A percentile compares a stretch with the other conserved stretches of the same genome.
Evolutionary conservation across 2,888 invertebrate genomes (phyloP).

Genomic region (Pristionchus arcanus): DNA sequence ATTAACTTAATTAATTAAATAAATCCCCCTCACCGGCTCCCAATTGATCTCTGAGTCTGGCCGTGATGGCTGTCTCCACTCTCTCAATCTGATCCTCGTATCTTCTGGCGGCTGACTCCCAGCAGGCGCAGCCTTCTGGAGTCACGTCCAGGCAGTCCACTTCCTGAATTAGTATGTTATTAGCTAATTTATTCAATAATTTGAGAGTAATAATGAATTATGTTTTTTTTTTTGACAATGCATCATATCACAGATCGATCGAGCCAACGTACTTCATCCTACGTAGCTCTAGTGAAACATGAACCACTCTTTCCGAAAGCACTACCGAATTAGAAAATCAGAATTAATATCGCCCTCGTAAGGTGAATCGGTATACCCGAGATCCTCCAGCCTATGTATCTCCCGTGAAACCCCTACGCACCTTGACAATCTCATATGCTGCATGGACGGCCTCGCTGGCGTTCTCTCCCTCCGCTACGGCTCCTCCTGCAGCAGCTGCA

Average conservation of each 20-base stretch:
- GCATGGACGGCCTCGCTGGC: conserved; percentile 53
- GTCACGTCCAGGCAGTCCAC: conserved; percentile 96
- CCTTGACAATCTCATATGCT: conserved; percentile 58
- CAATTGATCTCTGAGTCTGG: conserved; percentile 95
- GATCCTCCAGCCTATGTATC: too few species aligned
- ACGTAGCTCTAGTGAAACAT: neutral
- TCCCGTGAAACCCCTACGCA: neutral
- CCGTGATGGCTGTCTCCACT: conserved; percentile 97
- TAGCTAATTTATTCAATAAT: neutral
- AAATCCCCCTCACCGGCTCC: conserved; percentile 83
- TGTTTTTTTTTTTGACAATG: conserved; percentile 15
- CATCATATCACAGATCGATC: too few species aligned
- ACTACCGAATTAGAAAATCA: too few species aligned
- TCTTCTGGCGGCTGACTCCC: conserved; percentile 94
- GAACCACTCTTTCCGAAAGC: too few species aligned
- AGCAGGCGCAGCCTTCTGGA: conserved; percentile 95
- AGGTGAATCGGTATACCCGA: too few species aligned
- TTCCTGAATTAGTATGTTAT: conserved; percentile 85
- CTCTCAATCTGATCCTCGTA: conserved; percentile 98
- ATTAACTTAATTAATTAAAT: neutral
- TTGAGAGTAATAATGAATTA: neutral
- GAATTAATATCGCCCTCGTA: too few species aligned
- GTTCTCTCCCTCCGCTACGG: conserved; percentile 56
- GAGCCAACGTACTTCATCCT: too few species aligned
- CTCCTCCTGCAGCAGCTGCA: neutral